Evolutionary conservation across 1,140 invertebrate species (phyloP), one percentile per base, ranked within the genome.

Genomic region (Drosophila mauritiana): DNA sequence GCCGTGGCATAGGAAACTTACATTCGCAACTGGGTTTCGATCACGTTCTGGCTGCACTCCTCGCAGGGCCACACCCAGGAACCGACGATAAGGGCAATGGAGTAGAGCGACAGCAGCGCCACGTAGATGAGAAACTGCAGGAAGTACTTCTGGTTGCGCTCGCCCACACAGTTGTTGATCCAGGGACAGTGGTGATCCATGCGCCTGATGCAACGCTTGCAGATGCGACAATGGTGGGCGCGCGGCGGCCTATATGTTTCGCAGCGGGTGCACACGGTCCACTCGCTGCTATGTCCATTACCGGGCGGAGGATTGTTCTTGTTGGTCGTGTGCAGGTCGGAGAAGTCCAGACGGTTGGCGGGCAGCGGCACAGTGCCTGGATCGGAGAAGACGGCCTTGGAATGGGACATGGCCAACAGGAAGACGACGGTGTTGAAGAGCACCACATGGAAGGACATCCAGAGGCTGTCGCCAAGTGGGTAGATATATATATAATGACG

Each of bases 131-230:
- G 93, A 93, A 98, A 98, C 92, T 98, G 97, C 76, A 98, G 95
- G 91, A 98, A 98, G 93, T 96, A 98, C 91, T 98, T 98, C 93
- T 98, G 97, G 94, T 98, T 98, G 82, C 96, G 95, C 93, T 98
- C 97, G 48, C 97, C 97, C 36, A 98, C 97, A 93, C 97, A 98
- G 92, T 98, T 98, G 91, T 98, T 98, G 39, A 98, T 97, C 97
- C 96, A 96, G 75, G 73, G 94, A 93, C 91, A 98, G 93, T 98
- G 97, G 93, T 98, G 97, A 93, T 98, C 97, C 97, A 98, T 98
- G 86, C 95, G 93, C 46, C 96, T 93, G 65, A 98, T 96, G 91
- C 97, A 98, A 61, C 97, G 94, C 86, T 96, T 95, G 92, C 97
- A 98, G 83, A 98, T 96, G 69, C 97, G 94, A 92, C 97, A 98